Evolutionary conservation across 2,888 invertebrate species (phyloP), one percentile per base, ranked within the genome.

Genomic region (Lepidocyrtinus sp.): DNA sequence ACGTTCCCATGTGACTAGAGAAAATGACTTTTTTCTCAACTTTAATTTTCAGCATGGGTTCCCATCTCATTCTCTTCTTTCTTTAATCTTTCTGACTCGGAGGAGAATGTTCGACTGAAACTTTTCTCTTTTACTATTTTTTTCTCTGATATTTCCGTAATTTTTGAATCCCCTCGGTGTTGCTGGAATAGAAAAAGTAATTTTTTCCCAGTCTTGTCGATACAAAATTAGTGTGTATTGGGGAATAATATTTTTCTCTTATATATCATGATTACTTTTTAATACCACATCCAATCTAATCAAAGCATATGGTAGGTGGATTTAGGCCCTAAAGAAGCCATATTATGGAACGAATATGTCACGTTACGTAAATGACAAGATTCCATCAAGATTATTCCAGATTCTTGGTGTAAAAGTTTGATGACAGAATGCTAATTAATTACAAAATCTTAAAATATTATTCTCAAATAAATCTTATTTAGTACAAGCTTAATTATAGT

Each of bases 1-100:
- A 71, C 77, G 64, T 70, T 72, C 78, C 78, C 78, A 55, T 78
- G 78, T 67, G 73, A 36, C 36, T 69, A 68, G 78, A 78, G 78
- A 78, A 78, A 78, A 78, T 78, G 78, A 78, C 72, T 78, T 78
- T 36, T 78, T 78, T 78, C 63, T 68, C 77, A 61, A 78, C 63
- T 78, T 78, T 78, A 78, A 78, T 78, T 78, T 78, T 78, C 78
- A 78, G 78, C 78, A 78, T 78, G 78, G 78, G 27, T 78, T 78
- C 78, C 73, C 69, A 68, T 73, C 78, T 73, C 68, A 73, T 71
- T 78, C 71, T 36, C 17, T 36, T 36, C 17, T 62, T 1, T 9
- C 78, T 78, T 78, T 78, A 78, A 78, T 78, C 73, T 78, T 73
- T 73, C 68, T 73, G 78, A 78, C 78, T 72, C 65, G 71, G 71